These are phyloP conservation scores for Balanococcus diminutus DNA, from an alignment of 2,888 invertebrate species.

Conservation along the genomic window DNA sequence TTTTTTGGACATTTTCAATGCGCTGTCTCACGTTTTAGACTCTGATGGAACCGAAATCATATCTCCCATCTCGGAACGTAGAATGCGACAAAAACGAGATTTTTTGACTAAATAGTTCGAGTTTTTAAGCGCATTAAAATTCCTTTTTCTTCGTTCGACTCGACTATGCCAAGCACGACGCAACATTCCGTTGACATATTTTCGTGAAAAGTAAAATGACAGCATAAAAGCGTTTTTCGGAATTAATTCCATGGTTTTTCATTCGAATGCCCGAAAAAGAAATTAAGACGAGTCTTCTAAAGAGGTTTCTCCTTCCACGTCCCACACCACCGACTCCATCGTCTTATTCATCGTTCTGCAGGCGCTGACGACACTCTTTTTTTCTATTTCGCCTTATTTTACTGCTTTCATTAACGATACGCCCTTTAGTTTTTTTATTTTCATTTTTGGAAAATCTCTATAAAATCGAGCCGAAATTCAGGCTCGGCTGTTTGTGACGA, in stretches of 20 bases:
- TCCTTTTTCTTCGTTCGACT: too few relatives aligned
- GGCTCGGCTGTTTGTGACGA: background rate
- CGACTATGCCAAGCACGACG: too few relatives aligned
- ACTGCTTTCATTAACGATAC: background rate
- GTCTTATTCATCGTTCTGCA: background rate
- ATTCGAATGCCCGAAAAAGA: constrained; percentile 1
- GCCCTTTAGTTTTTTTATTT: background rate
- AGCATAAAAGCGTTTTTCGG: constrained; percentile 11
- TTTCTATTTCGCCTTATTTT: background rate
- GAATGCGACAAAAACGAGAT: background rate
- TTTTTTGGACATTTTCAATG: too few relatives aligned
- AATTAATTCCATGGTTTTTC: constrained; percentile 11
- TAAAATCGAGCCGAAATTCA: background rate
- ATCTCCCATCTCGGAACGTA: too few relatives aligned
- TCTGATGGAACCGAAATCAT: too few relatives aligned
- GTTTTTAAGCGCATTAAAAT: background rate
- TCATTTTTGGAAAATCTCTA: background rate
- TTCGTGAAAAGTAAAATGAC: background rate
- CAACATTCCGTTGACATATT: background rate
- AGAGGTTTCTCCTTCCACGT: background rate
- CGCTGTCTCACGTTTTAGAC: too few relatives aligned
- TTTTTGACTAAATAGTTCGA: background rate
- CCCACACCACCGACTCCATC: background rate
- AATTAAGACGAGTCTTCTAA: background rate
- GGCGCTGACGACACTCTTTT: background rate